These are phyloP conservation scores for Achlya flavicornis DNA, from an alignment of 2,888 invertebrate genomes.

Conservation along the genomic window DNA sequence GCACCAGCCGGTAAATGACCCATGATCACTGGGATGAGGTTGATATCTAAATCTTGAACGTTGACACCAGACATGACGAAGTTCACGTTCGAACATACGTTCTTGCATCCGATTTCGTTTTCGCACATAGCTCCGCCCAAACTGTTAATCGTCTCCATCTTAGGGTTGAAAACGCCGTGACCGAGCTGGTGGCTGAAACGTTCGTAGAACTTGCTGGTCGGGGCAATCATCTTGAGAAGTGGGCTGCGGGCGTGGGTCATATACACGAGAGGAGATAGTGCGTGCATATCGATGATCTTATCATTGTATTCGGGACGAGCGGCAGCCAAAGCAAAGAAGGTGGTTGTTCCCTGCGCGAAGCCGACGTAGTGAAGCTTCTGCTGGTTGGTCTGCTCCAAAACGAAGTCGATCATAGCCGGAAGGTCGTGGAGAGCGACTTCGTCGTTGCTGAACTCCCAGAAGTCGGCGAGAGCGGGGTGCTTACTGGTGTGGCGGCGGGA, in stretches of 20 bases:
- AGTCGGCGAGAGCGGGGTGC: conserved; percentile 62
- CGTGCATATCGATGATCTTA: conserved; percentile 70
- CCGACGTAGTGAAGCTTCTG: conserved; percentile 71
- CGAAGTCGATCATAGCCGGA: conserved; percentile 75
- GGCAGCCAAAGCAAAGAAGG: conserved; percentile 66
- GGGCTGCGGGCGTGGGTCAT: conserved; percentile 73
- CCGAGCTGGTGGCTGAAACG: conserved; percentile 53
- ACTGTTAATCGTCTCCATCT: conserved; percentile 51
- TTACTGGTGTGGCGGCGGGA: conserved; percentile 65
- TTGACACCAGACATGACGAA: conserved; percentile 86
- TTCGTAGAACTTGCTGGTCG: conserved; percentile 56
- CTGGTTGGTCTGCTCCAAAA: conserved; percentile 56
- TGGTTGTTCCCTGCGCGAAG: conserved; percentile 64
- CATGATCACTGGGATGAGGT: conserved; percentile 80
- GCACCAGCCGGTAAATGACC: conserved; percentile 83
- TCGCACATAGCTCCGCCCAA: conserved; percentile 67
- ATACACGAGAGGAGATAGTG: conserved; percentile 74
- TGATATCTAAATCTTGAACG: conserved; percentile 79
- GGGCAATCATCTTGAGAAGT: conserved; percentile 68
- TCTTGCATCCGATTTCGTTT: conserved; percentile 65
- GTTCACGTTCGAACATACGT: conserved; percentile 84
- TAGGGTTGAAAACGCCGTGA: conserved; percentile 61
- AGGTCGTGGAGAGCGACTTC: conserved; percentile 73
- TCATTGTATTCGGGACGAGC: conserved; percentile 66
- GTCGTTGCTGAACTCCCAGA: conserved; percentile 76